Conservation (phyloP, 2,888 invertebrate genomes). For the Electrophaes corylata region DNA sequence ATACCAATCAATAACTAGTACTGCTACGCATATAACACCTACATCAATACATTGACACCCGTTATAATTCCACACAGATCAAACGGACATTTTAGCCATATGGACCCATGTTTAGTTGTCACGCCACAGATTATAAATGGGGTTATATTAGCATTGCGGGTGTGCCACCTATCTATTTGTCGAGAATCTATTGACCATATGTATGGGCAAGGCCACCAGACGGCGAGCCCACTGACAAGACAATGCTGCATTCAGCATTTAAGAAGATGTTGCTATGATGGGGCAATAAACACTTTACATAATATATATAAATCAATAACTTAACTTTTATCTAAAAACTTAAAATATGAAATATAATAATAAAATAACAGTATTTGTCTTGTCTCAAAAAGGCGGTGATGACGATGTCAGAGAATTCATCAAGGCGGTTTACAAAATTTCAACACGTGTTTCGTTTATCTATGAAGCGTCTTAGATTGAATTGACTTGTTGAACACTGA, state of each 20-base stretch:
- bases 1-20: not conserved
- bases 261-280: not conserved
- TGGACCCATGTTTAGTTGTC: slow-evolving; percentile 9
- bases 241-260: slow-evolving; percentile 13
- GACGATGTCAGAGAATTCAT: no score
- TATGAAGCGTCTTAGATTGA: no score
- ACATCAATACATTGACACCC: slow-evolving; percentile 11
- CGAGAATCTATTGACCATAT: slow-evolving; percentile 44
- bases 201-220: slow-evolving; percentile 45
- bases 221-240: slow-evolving; percentile 18
- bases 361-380: no score
- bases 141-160: slow-evolving; percentile 33
- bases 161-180: slow-evolving; percentile 38
- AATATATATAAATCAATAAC: no score
- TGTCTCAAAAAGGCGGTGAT: no score
- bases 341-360: no score
- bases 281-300: no score
- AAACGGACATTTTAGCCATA: slow-evolving; percentile 6
- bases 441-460: no score
- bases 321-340: no score
- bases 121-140: slow-evolving; percentile 21
- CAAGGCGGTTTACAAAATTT: no score
- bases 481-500: no score
- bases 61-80: slow-evolving; percentile 19
- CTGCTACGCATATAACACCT: not conserved